Evolutionary conservation across 2,797 vertebrate genomes (phyloP), one percentile per base, ranked within the genome.

Genomic region (Notolepis coatsorum): DNA sequence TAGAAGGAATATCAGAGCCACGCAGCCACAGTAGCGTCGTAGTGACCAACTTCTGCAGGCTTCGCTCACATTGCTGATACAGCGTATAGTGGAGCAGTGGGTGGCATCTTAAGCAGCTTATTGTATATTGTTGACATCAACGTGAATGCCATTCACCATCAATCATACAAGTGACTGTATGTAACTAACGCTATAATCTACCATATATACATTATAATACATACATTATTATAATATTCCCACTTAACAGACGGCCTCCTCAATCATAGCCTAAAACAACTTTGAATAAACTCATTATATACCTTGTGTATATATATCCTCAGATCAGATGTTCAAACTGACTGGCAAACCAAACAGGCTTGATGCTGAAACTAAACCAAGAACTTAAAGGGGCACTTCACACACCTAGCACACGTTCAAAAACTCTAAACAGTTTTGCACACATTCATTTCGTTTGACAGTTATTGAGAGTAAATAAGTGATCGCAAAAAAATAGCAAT

Each of bases 1-100:
- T 20, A 49, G 64, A 50, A 49, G 43, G 38, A 49, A 74, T 65
- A 46, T 81, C 65, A 71, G 71, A 77, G 79, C 66, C 68, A 47
- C 30, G 62, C 49, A 63, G 55, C 75, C 50, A 73, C 58, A 61
- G 65, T 68, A 63, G 65, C 61, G 51, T 51, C 55, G 53, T 68
- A n/a, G 54, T 77, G 78, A 68, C 77, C 81, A 79, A 71, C 82
- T 73, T 84, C 79, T 84, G 84, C 68, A 73, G 80, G 72, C 62
- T 79, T 63, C n/a, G 63, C 56, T 60, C 31, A 31, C 60, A 57
- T 62, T 68, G 84, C 86, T 88, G 84, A 87, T 77, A 68, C 82
- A 84, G 88, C 82, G n/a, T n/a, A 79, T 15, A 48, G 52, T 71
- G 69, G 60, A 77, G 67, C 52, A 68, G 79, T 76, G 72, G 77